Base-by-base conservation (phyloP, 2,113 vertebrate species). In the Tautogolabrus adspersus region DNA sequence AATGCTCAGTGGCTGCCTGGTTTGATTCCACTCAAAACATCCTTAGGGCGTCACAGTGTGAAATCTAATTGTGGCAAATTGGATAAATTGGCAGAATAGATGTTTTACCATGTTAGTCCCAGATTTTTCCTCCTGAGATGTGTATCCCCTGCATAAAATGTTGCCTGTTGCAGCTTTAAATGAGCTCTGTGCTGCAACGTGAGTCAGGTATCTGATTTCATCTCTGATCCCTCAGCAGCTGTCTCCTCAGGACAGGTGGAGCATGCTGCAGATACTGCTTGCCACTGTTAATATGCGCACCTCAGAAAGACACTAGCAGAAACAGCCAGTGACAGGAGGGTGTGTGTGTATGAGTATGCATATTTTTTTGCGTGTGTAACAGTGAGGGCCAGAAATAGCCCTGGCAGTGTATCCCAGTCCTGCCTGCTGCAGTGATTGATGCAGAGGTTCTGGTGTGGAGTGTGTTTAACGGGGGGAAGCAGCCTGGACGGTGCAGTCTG, bases 301-400 rank as follows among this genome's bases (percentile, higher is more conserved):
- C 80, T 66, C 75, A 49, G 64, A 77, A 55, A 85, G 66, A 73
- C 66, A 59, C 46, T n/a, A 10, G 62, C 19, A 58, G 80, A 85
- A 73, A 84, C 69, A 61, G 66, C 60, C 66, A 60, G 37, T 82
- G 81, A 90, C 79, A 74, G 64, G 80, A 82, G 73, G 57, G 44
- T 72, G 46, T 71, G 57, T 47, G 40, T 42, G 40, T 47, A 60
- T n/a, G 64, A 23, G 57, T 67, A 26, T 82, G 82, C 30, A 58
- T 76, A 73, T 72, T 81, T 75, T 71, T 9, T 4, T 34, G 5
- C 54, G 44, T 61, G 79, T 72, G 84, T 66, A 84, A 84, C 61
- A 74, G 66, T 37, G 34, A 61, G 81, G 82, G 73, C 80, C 84
- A 88, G 84, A 73, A 90, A 90, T 88, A 89, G 85, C 79, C 55